Evolutionary conservation across 2,113 vertebrate genomes (phyloP).

Genomic region (Pomatostomus ruficeps): DNA sequence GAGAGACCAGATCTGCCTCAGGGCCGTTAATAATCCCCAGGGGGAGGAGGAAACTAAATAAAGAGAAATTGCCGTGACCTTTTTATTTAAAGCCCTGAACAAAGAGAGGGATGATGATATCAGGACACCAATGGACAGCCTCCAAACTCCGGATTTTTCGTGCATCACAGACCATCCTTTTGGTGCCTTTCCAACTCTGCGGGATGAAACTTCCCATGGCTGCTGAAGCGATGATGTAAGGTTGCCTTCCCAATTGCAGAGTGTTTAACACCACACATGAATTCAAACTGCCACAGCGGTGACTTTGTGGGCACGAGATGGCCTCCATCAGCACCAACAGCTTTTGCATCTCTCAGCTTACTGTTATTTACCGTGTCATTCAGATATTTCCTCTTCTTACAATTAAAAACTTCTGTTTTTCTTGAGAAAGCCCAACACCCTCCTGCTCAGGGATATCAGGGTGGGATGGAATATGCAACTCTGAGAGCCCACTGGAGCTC

Average conservation of each 20-base stretch:
- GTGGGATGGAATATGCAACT: not conserved
- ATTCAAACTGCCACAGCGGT: not conserved
- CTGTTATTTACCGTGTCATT: not conserved
- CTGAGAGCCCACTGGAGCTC: not conserved
- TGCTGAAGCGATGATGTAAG: not conserved
- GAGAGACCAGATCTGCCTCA: not conserved
- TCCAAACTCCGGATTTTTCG: not conserved
- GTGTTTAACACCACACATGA: not conserved
- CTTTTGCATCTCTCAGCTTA: not conserved
- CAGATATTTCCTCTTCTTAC: not conserved
- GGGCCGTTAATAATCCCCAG: not conserved
- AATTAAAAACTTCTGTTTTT: not conserved
- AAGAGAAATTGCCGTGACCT: not conserved
- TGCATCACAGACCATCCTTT: not conserved
- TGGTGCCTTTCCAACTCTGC: not conserved
- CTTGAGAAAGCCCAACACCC: not conserved
- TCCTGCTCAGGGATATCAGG: not conserved
- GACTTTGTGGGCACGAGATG: not conserved
- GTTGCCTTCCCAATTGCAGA: not conserved
- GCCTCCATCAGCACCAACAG: not conserved
- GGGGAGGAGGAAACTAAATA: not conserved
- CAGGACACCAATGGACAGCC: not conserved
- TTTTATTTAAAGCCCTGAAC: not conserved
- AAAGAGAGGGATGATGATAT: not conserved
- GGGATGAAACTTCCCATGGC: not conserved